These are phyloP conservation scores for Neopelma chrysocephalum DNA, from an alignment of 2,797 vertebrate genomes.

Conservation along the genomic window DNA sequence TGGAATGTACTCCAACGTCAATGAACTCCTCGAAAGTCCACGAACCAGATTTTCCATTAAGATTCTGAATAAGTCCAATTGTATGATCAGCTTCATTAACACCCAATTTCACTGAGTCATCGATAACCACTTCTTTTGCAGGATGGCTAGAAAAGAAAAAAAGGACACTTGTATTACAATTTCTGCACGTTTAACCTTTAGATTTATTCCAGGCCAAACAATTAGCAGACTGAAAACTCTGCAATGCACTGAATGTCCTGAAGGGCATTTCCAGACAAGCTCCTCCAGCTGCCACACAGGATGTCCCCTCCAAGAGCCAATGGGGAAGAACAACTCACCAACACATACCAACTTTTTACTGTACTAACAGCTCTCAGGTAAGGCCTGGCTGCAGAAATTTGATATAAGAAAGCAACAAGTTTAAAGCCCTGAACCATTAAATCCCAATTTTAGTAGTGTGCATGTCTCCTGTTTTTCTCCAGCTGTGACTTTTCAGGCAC, in stretches of 20 bases:
- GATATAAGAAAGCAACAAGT: not conserved
- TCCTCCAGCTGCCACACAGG: not conserved
- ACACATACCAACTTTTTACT: not conserved
- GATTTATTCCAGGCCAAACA: not conserved
- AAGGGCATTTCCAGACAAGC: not conserved
- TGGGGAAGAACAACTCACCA: not conserved
- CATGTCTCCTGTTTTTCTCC: not conserved
- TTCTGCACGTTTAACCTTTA: not conserved
- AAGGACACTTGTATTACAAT: not conserved
- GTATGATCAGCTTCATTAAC: slow-evolving; percentile 75
- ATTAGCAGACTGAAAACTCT: not conserved
- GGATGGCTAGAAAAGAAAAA: slow-evolving; percentile 66
- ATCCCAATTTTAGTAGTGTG: not conserved
- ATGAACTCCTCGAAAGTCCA: slow-evolving; percentile 86
- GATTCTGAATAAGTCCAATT: slow-evolving; percentile 67
- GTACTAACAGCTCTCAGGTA: not conserved
- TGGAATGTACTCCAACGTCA: slow-evolving; percentile 80
- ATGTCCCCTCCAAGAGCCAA: not conserved
- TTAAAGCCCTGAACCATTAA: not conserved
- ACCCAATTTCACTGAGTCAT: slow-evolving; percentile 69
- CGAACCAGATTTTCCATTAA: slow-evolving; percentile 81
- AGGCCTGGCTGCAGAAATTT: not conserved
- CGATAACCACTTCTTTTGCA: slow-evolving; percentile 70
- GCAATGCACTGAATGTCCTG: not conserved
- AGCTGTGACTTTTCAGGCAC: not conserved